Base-by-base conservation (phyloP, 2,797 vertebrate genomes). In the Microctenopoma steveboyesi region DNA sequence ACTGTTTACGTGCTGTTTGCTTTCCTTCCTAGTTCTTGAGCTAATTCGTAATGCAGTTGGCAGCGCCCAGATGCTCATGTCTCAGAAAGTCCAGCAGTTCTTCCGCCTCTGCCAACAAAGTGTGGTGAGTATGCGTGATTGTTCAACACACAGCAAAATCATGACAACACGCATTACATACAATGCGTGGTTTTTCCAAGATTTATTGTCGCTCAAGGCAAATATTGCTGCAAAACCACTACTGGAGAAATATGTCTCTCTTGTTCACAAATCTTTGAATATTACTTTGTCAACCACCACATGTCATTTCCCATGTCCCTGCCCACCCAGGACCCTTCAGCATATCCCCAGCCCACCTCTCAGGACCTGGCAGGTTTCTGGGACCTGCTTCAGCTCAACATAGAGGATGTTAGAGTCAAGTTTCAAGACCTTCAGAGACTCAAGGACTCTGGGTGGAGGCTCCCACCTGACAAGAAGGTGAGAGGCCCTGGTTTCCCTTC, bases 41-140 rank as follows among this genome's bases (percentile, higher is more conserved):
- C 95, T 96, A 92, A 99, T 99, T 83, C 96, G 97, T 75, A 97
- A 96, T 0, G 97, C 98, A 0, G 97, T 99, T 84, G 97, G 97
- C 89, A 97, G 96, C 9, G 96, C 98, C 72, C 98, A 99, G 91
- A 96, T 99, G 90, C 95, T 99, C 85, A 97, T 99, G 96, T 98
- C 97, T 86, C 98, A 99, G 91, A 99, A 99, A 83, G 96, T 99
- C 76, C 98, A 99, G 91, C 98, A 99, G 93, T 99, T 99, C 89
- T 99, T 98, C 90, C 95, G 96, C 71, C 96, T 99, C 84, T 99
- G 98, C 91, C 98, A 98, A 89, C 97, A 99, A 93, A 99, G 95
- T 90, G 95, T 99, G 96, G 98, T 99, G 88, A 95, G 97, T 83
- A n/a, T 76, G 40, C 54, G 64, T 27, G 62, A 74, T 66, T 64